Percentiles rank a stretch among this genome's conserved stretches.
Conservation (phyloP, 1,140 invertebrate genomes). For the Eupeodes corollae region DNA sequence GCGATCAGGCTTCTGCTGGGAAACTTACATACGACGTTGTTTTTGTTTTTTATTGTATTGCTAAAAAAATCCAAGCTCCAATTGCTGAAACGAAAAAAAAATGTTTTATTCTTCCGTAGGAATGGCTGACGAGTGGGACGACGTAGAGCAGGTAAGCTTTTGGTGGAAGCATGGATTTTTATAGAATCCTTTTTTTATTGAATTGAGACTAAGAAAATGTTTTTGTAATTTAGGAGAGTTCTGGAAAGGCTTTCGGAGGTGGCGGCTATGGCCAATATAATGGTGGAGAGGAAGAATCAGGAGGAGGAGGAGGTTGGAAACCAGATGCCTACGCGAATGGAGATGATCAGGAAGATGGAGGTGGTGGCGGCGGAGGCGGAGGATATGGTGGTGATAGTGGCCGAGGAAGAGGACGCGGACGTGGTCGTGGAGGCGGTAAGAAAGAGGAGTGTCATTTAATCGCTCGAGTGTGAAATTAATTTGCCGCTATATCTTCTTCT, state of each 20-base stretch:
- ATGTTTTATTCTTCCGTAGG: slow-evolving; percentile 3
- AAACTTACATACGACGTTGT: no score
- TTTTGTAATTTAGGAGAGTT: not conserved
- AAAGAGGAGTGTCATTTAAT: slow-evolving; percentile 2
- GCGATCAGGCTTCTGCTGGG: no score
- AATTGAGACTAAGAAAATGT: not conserved
- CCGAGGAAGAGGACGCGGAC: slow-evolving; percentile 19
- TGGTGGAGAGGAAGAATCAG: slow-evolving; percentile 18
- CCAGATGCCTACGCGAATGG: slow-evolving; percentile 10
- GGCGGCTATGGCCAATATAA: not conserved
- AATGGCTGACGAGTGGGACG: slow-evolving; percentile 3
- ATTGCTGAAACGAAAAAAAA: not conserved
- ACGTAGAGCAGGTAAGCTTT: not conserved
- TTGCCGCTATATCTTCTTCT: not conserved
- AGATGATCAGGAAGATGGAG: slow-evolving; percentile 13
- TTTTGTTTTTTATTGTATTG: no score
- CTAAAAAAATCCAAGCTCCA: no score
- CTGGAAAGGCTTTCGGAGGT: no score
- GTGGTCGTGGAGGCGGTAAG: slow-evolving; percentile 9
- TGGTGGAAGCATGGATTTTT: not conserved
- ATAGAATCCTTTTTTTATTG: not conserved
- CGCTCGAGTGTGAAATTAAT: not conserved
- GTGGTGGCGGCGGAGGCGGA: slow-evolving; percentile 16
- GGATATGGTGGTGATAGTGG: slow-evolving; percentile 20
- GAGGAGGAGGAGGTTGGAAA: not conserved